Percentiles rank a stretch among this genome's conserved stretches.
Conservation (phyloP, 2,797 vertebrate species). For the Scolopax rusticola region DNA sequence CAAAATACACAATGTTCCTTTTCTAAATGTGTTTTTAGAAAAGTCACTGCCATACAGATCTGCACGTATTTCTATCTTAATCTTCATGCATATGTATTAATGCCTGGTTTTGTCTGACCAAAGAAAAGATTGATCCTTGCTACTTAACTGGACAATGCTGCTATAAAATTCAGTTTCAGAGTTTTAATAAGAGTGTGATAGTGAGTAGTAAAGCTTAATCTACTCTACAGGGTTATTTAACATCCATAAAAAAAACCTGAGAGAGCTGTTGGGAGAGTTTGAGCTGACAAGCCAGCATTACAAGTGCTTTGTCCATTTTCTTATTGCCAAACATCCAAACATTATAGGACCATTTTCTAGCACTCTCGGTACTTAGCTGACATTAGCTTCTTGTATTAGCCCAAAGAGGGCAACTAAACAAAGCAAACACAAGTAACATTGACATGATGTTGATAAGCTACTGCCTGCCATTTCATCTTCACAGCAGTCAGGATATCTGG, state of each 20-base stretch:
- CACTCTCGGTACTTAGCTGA: neutral
- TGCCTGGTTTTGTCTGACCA: neutral
- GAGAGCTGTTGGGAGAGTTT: neutral
- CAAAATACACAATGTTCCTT: neutral
- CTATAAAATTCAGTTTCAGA: conserved; percentile 31
- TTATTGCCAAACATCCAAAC: neutral
- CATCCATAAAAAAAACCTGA: neutral
- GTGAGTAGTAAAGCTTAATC: conserved; percentile 47
- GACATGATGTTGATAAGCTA: neutral
- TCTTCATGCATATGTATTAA: neutral
- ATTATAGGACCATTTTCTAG: neutral
- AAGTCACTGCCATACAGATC: neutral
- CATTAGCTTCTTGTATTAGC: neutral
- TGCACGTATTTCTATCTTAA: neutral
- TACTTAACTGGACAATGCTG: conserved; percentile 15
- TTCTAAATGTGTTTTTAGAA: neutral
- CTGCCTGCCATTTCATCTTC: neutral
- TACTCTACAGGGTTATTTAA: conserved; percentile 6
- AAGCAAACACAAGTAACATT: neutral
- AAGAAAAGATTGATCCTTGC: conserved; percentile 26
- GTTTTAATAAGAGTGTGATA: conserved; percentile 17
- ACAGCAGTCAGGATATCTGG: neutral
- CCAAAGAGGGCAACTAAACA: neutral
- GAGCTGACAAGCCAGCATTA: neutral
- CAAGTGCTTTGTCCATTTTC: neutral